Conservation (phyloP, 2,797 vertebrate species). For the Vespertilio murinus region DNA sequence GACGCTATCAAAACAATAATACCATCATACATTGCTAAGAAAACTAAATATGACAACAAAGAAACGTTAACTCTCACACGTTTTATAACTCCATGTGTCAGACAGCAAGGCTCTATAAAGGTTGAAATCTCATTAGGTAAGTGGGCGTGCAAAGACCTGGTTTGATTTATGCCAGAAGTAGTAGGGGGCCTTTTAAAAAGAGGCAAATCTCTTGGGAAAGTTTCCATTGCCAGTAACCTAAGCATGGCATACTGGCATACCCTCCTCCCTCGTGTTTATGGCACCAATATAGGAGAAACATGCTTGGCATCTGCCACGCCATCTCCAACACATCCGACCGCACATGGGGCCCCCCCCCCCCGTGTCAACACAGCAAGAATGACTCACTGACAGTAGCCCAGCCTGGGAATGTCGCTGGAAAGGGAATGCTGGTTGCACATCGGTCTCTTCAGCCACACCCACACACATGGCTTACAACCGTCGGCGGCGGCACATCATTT, state of each 20-base stretch:
- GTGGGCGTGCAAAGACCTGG: background rate
- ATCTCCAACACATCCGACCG: background rate
- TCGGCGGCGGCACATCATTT: background rate
- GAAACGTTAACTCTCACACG: background rate
- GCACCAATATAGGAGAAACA: background rate
- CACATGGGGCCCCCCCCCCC: background rate
- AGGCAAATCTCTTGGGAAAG: background rate
- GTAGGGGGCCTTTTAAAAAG: background rate
- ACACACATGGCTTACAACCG: conserved; percentile 31
- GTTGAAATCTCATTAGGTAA: conserved; percentile 41
- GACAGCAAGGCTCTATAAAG: background rate
- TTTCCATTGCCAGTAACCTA: background rate
- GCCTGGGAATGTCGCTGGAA: background rate
- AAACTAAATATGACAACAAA: background rate
- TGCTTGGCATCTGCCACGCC: background rate
- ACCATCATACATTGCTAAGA: background rate
- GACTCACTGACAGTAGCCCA: conserved; percentile 32
- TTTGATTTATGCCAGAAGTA: conserved; percentile 21
- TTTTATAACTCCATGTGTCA: background rate
- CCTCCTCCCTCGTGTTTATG: background rate
- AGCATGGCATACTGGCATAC: background rate
- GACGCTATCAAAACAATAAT: background rate
- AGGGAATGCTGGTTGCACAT: background rate
- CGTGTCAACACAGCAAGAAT: background rate
- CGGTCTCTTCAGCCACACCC: conserved; percentile 14